Evolutionary conservation across 1,140 invertebrate genomes (phyloP), one percentile per base, ranked within the genome.

Genomic region (Dermatophagoides farinae): DNA sequence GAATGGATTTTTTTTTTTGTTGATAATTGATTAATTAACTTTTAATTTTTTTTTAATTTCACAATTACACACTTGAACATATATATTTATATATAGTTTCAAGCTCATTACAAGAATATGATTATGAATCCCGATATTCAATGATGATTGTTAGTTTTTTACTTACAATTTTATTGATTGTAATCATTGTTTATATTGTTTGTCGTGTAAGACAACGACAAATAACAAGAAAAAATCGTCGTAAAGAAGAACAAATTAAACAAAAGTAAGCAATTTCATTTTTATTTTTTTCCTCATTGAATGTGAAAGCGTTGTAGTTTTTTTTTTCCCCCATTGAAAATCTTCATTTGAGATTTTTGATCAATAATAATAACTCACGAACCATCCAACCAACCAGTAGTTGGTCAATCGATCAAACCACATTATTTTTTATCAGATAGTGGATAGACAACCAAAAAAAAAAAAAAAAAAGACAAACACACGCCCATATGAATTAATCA

Each of bases 181-280:
- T 60, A 16, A 50, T 52, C 25, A 37, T 60, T 31, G 39, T 37
- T 50, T 23, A 49, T 47, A 52, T 60, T 52, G 16, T 25, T 20
- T 60, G 58, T 44, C 41, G 44, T n/a, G 2, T 55, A 23, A 6
- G 53, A 55, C 53, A 55, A 25, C 14, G 53, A 55, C 53, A 55
- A 55, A 55, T 55, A 39, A 38, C 10, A 14, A 60, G 16, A 43
- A 60, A 60, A 52, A 43, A 60, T 18, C 25, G 38, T 51, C 25
- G 40, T 16, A 37, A 46, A 59, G 57, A 60, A 43, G 44, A 60
- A 23, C 58, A 60, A 37, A 60, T 60, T 22, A 49, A 50, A 49
- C 58, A 60, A 60, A 60, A 60, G 58, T 60, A 49, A 25, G 39
- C 23, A 23, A n/a, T 53, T 23, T 6, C 23, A 37, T 8, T 38